Evolutionary conservation across 2,888 invertebrate species (phyloP).

Genomic region (Caenorhabditis wallacei): DNA sequence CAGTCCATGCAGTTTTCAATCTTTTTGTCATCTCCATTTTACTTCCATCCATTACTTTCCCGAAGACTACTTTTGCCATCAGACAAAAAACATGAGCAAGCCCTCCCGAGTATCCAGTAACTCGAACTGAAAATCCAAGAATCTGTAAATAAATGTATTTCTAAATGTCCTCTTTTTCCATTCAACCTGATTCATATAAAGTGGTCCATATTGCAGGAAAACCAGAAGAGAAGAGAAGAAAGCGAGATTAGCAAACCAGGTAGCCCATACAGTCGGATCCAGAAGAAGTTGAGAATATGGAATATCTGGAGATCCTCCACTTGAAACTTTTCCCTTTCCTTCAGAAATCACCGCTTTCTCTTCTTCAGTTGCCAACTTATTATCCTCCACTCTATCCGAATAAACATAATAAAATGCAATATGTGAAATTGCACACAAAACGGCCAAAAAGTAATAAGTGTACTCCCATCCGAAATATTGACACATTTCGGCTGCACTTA

Average conservation of each 20-base stretch:
- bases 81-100: slow-evolving; percentile 63
- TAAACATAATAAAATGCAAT: slow-evolving; percentile 57
- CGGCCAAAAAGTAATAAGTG: slow-evolving; percentile 67
- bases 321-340: slow-evolving; percentile 43
- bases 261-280: slow-evolving; percentile 66
- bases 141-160: slow-evolving; percentile 46
- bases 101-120: slow-evolving; percentile 55
- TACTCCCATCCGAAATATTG: slow-evolving; percentile 62
- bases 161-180: not conserved
- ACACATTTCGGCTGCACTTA: slow-evolving; percentile 66
- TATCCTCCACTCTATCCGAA: slow-evolving; percentile 52
- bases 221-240: slow-evolving; percentile 66
- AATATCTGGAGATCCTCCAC: not conserved
- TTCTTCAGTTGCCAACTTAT: slow-evolving; percentile 45
- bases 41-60: slow-evolving; percentile 58
- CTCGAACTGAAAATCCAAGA: slow-evolving; percentile 50
- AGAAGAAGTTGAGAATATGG: slow-evolving; percentile 57
- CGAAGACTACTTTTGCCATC: slow-evolving; percentile 61
- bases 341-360: slow-evolving; percentile 59
- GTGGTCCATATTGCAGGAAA: slow-evolving; percentile 68
- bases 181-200: slow-evolving; percentile 61
- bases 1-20: slow-evolving; percentile 47
- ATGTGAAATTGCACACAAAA: slow-evolving; percentile 43
- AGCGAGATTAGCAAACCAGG: slow-evolving; percentile 66
- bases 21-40: slow-evolving; percentile 56